phyloP scores from a whole-genome alignment of 2,888 invertebrate species.

The Epinotia brunnichana region DNA sequence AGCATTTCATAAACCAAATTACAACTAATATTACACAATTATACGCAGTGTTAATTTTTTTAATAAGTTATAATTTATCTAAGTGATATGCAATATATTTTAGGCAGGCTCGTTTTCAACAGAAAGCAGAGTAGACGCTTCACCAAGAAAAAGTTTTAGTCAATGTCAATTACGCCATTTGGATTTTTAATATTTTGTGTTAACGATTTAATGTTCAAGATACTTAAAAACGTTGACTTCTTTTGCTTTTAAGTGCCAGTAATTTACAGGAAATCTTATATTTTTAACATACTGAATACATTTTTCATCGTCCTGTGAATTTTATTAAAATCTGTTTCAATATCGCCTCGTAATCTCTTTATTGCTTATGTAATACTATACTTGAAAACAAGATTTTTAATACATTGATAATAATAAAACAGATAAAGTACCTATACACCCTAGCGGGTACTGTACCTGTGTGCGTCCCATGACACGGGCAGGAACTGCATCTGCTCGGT shows the following conservation, averaged over 20 bases:
- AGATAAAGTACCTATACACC: neutral
- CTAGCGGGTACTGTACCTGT: too few species aligned
- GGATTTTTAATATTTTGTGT: neutral
- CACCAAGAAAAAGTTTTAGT: neutral
- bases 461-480: too few species aligned
- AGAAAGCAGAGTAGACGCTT: slow-evolving; percentile 46
- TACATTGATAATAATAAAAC: neutral
- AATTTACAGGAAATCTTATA: neutral
- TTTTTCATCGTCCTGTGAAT: neutral
- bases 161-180: neutral
- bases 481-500: too few species aligned
- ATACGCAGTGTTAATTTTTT: slow-evolving; percentile 54
- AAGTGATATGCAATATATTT: slow-evolving; percentile 82
- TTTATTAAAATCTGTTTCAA: neutral
- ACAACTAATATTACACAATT: slow-evolving; percentile 53
- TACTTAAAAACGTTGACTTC: neutral
- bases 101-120: slow-evolving; percentile 74
- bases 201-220: too few species aligned
- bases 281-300: neutral
- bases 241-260: neutral
- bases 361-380: too few species aligned
- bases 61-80: slow-evolving; percentile 66
- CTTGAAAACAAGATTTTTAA: neutral
- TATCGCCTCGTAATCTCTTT: neutral
- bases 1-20: slow-evolving; percentile 57